phyloP scores from a whole-genome alignment of 2,888 invertebrate genomes.

The Leptura quadrifasciata region DNA sequence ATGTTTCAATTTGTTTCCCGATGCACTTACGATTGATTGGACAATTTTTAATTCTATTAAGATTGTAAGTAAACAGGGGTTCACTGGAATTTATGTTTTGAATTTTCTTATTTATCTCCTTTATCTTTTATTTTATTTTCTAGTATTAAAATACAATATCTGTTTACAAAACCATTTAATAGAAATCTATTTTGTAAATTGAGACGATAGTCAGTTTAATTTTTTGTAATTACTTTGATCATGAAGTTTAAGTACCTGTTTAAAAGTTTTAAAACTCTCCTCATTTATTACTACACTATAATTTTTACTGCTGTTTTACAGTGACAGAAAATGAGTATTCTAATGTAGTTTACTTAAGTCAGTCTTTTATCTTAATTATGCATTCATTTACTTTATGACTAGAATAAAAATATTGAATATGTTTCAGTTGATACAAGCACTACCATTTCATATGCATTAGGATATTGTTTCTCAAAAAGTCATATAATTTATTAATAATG shows the following conservation, averaged over 20 bases:
- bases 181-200: not conserved
- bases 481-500: too few species aligned
- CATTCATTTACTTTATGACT: not conserved
- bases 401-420: not conserved
- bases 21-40: too few species aligned
- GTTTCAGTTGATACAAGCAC: not conserved
- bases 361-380: not conserved
- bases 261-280: not conserved
- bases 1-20: too few species aligned
- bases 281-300: not conserved
- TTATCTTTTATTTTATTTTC: too few species aligned
- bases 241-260: constrained; percentile 4
- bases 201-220: not conserved
- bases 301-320: constrained; percentile 1
- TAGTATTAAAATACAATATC: too few species aligned
- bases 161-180: too few species aligned
- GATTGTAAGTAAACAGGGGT: too few species aligned
- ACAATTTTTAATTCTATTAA: too few species aligned
- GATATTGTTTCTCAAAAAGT: not conserved
- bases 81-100: too few species aligned
- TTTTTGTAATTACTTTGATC: not conserved
- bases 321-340: constrained; percentile 4
- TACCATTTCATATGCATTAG: not conserved
- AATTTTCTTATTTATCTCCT: too few species aligned
- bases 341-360: constrained; percentile 7